Percentiles rank a stretch among this genome's conserved stretches.
Conservation (phyloP, 2,797 vertebrate species). For the Mallotus villosus region DNA sequence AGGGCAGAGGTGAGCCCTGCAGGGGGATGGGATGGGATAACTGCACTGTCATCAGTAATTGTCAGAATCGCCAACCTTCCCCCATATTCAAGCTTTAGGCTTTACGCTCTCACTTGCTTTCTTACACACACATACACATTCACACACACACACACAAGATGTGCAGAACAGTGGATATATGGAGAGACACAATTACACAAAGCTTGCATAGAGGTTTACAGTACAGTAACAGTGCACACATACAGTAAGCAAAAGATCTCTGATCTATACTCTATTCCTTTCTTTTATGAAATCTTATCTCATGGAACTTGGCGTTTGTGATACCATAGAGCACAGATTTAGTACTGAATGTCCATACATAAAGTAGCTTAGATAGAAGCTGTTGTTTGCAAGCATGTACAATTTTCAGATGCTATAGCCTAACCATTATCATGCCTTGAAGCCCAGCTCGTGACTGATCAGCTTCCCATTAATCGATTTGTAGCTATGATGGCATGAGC, state of each 20-base stretch:
- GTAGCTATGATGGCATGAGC: not conserved
- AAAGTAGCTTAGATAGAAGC: not conserved
- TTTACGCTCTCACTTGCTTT: not conserved
- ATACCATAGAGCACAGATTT: no score
- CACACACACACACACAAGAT: conserved; percentile 10
- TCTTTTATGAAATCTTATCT: no score
- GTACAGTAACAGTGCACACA: not conserved
- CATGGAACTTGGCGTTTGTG: no score
- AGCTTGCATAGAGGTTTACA: no score
- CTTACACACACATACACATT: conserved; percentile 7
- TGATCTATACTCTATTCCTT: no score
- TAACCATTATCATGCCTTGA: not conserved
- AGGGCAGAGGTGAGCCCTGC: not conserved
- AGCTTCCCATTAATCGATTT: not conserved
- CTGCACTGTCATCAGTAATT: conserved; percentile 70
- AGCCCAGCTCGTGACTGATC: not conserved
- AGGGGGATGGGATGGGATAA: conserved; percentile 29
- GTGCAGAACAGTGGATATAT: not conserved
- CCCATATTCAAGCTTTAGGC: conserved; percentile 54
- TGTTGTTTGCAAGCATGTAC: no score
- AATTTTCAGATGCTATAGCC: not conserved
- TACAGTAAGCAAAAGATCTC: not conserved
- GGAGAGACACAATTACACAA: not conserved
- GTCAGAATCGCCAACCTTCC: conserved; percentile 50
- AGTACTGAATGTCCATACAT: no score